Evolutionary conservation across 2,113 vertebrate species (phyloP).

Genomic region (Sciurus niger): DNA sequence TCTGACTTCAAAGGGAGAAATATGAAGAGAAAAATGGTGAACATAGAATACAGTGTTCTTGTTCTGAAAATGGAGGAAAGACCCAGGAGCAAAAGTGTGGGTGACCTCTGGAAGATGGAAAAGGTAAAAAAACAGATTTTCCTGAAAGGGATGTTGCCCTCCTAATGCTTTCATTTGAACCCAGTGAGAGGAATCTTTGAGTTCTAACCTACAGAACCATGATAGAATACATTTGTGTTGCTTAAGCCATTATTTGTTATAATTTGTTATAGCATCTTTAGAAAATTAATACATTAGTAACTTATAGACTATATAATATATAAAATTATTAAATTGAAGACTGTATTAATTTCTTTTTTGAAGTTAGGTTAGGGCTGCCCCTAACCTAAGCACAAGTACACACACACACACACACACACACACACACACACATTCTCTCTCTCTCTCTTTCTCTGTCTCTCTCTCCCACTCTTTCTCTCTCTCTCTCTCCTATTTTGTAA

Average conservation of each 20-base stretch:
- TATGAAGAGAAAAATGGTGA: not conserved
- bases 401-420: not conserved
- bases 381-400: not conserved
- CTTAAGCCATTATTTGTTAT: not conserved
- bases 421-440: rapidly evolving
- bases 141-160: not conserved
- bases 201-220: not conserved
- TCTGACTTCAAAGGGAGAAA: not conserved
- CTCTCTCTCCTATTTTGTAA: not conserved
- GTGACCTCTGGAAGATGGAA: not conserved
- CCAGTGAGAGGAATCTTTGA: not conserved
- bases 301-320: not conserved
- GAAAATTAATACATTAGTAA: not conserved
- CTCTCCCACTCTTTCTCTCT: not conserved
- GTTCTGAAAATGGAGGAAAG: not conserved
- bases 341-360: not conserved
- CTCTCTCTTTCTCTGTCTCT: rapidly evolving
- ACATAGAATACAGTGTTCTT: not conserved
- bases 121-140: not conserved
- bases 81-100: not conserved
- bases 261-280: not conserved
- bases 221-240: not conserved
- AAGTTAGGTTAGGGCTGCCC: not conserved
- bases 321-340: not conserved
- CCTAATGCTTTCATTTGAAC: not conserved